Conservation (phyloP, 1,140 invertebrate species). For the Bicyclus anynana region DNA sequence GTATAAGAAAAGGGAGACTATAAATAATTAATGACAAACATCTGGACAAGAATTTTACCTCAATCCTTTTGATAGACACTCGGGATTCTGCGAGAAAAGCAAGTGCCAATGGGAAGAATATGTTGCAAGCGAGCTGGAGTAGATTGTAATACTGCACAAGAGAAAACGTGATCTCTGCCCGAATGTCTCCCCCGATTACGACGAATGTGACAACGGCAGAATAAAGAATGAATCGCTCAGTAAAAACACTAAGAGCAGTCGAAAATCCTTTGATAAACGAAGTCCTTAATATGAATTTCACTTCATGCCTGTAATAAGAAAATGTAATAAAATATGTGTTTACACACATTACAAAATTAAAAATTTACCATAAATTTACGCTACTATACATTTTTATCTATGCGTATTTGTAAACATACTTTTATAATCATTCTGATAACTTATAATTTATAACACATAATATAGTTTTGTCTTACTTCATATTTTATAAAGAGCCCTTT, state of each 20-base stretch:
- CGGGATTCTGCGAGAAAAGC: slow-evolving; percentile 78
- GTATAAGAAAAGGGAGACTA: too few relatives aligned
- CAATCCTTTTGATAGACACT: slow-evolving; percentile 81
- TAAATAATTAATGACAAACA: too few relatives aligned
- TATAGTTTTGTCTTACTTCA: too few relatives aligned
- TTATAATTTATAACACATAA: too few relatives aligned
- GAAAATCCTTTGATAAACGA: slow-evolving; percentile 86
- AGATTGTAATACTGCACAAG: slow-evolving; percentile 86
- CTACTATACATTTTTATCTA: too few relatives aligned
- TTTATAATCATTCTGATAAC: too few relatives aligned
- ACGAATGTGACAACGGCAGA: slow-evolving; percentile 84
- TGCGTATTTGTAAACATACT: too few relatives aligned
- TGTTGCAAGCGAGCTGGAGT: slow-evolving; percentile 84
- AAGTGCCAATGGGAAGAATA: slow-evolving; percentile 83
- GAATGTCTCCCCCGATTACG: slow-evolving; percentile 79
- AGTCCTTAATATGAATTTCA: slow-evolving; percentile 81
- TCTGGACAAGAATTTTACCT: slow-evolving; percentile 61
- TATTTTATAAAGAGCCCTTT: too few relatives aligned
- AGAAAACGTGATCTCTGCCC: slow-evolving; percentile 85
- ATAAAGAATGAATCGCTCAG: slow-evolving; percentile 84
- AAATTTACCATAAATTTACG: too few relatives aligned
- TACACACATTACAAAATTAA: too few relatives aligned
- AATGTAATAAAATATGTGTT: not conserved
- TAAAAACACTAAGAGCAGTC: slow-evolving; percentile 81
- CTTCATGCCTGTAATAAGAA: slow-evolving; percentile 67